Base-by-base conservation (phyloP, 1,140 invertebrate genomes). In the Drosophila leontia region DNA sequence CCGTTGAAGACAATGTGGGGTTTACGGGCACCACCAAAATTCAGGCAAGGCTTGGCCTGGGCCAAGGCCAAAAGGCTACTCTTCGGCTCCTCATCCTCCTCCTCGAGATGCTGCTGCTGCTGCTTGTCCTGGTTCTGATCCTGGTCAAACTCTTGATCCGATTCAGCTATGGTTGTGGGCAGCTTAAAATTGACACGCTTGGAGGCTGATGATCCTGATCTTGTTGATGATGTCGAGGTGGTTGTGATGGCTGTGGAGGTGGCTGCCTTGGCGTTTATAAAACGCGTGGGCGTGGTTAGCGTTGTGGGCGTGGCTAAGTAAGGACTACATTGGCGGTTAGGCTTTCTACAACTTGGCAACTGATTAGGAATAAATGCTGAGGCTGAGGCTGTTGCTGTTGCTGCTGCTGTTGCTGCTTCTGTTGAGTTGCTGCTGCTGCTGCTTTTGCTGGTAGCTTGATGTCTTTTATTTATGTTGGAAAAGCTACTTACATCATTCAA, bases 1-100 rank as follows among this genome's bases (percentile, higher is more conserved):
- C 96, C 96, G 57, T 96, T 96, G 87, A 97, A 97, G 42, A 97
- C 94, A 44, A 93, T 92, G 34, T 92, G 85, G 4, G 85, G 74
- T 48, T 90, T 82, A 9, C 48, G 58, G 34, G 32, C 37, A 3
- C 50, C 37, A 1, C 50, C 50, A 3, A 60, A 59, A n/a, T 26
- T 56, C 5, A 34, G 35, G 7, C 44, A 37, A 11, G 55, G 39
- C 44, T 42, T 65, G n/a, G 67, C 56, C 37, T 56, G 45, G 0
- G 67, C 42, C 57, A 37, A 26, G 11, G 84, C 77, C 8, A 88
- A 19, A 7, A 37, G 13, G 0, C 23, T 70, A 9, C 41, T 48
- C 23, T 58, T 50, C 4, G n/a, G 12, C 23, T 29, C 1, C 8
- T n/a, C 4, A 5, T n/a, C 19, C 35, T 56, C 39, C n/a, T 55